Base-by-base conservation (phyloP, 2,888 invertebrate species). In the Drosophila fulvimacula region DNA sequence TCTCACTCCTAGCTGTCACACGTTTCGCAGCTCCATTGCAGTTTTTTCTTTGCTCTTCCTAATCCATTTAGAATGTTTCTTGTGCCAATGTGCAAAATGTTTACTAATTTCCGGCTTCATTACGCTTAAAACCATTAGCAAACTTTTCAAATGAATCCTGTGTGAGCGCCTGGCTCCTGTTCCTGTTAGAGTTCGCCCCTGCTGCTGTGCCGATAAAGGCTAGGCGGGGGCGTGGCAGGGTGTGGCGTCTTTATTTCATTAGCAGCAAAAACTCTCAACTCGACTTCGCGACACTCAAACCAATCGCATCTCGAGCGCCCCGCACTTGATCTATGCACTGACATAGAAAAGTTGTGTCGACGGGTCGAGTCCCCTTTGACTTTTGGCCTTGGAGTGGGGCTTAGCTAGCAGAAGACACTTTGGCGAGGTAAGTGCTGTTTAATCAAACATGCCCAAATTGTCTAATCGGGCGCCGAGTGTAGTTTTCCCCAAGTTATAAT, bases 101-200 rank as follows among this genome's bases (percentile, higher is more conserved):
- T 82, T 82, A 81, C 85, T 88, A 82, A 85, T 88, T 85, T 85
- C 88, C 85, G 82, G 82, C 85, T 85, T 88, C 85, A 87, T 85
- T 85, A 85, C 82, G 85, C 85, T 84, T 81, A 81, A 84, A 85
- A 67, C 81, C 83, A 85, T 85, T 88, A 88, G 83, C 73, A 85
- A 88, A 88, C 76, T 88, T 85, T 78, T 67, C 69, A 79, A 85
- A 82, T 76, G 77, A 81, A 79, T 79, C 73, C 71, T 61, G 52
- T 38, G 70, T 62, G 55, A 68, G 51, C 46, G 39, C 30, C 30
- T 27, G 9, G 36, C 36, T 49, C 41, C 30, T 30, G 30, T n/a
- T 41, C 36, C 36, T 58, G 13, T 49, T 17, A 24, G 30, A 44
- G 44, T 24, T 10, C 15, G 19, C n/a, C 52, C 49, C 1, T n/a